Conservation (phyloP, 2,113 vertebrate species). For the Chaetodon trifascialis region DNA sequence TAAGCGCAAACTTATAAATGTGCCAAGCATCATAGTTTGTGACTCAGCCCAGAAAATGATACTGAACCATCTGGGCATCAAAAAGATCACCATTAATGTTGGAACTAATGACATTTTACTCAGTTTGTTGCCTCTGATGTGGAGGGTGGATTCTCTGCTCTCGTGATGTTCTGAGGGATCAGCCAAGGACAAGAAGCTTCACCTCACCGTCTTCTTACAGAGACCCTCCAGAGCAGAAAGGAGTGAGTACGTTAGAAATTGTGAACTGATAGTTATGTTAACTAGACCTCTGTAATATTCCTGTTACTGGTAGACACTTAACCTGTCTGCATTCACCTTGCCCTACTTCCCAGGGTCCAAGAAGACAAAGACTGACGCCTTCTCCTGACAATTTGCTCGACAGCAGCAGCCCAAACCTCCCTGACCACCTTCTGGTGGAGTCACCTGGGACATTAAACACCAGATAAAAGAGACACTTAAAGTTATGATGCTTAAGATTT, state of each 20-base stretch:
- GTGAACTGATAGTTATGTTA: background rate
- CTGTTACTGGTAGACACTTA: no score
- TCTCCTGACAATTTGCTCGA: background rate
- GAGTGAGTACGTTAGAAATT: background rate
- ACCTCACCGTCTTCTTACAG: slow-evolving; percentile 8
- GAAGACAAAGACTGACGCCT: background rate
- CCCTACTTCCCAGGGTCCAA: background rate
- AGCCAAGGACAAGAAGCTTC: slow-evolving; percentile 16
- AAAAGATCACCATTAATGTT: slow-evolving; percentile 40
- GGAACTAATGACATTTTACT: slow-evolving; percentile 55
- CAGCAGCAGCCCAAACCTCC: background rate
- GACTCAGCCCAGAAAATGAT: slow-evolving; percentile 51
- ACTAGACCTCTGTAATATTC: background rate
- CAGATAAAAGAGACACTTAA: background rate
- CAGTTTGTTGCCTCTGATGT: slow-evolving; percentile 49
- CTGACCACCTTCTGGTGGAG: background rate
- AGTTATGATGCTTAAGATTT: background rate
- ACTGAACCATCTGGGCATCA: slow-evolving; percentile 54
- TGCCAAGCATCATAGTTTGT: slow-evolving; percentile 54
- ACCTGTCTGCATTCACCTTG: background rate
- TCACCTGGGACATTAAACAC: background rate
- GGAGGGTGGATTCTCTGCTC: slow-evolving; percentile 6
- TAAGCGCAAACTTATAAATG: slow-evolving; percentile 46
- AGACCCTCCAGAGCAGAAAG: background rate
- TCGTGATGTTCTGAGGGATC: slow-evolving; percentile 18